Conservation (phyloP, 2,797 vertebrate species). For the Allenopithecus nigroviridis region DNA sequence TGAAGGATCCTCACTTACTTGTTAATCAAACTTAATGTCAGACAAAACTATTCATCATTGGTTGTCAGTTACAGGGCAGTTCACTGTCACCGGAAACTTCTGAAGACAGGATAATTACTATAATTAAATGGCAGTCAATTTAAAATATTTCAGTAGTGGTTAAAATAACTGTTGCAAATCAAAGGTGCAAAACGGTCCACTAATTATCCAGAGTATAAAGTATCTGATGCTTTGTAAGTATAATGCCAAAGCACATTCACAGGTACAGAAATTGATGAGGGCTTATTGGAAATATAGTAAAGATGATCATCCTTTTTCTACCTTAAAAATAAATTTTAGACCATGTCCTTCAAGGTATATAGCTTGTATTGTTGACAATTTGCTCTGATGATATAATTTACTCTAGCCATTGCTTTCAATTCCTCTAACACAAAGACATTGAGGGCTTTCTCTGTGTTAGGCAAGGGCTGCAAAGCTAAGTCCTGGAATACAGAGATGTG, state of each 20-base stretch:
- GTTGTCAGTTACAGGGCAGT: constrained; percentile 68
- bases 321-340: neutral
- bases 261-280: neutral
- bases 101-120: constrained; percentile 58
- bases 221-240: neutral
- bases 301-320: neutral
- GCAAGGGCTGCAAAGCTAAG: neutral
- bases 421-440: neutral
- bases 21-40: constrained; percentile 72
- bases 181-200: neutral
- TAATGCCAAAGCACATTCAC: neutral
- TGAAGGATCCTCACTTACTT: constrained; percentile 54
- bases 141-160: neutral
- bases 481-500: neutral
- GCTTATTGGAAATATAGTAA: neutral
- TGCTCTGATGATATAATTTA: neutral
- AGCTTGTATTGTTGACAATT: neutral
- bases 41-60: constrained; percentile 62
- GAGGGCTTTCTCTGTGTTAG: neutral
- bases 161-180: neutral
- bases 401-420: neutral
- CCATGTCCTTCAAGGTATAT: neutral
- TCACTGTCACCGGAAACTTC: constrained; percentile 49
- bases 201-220: neutral
- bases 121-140: neutral